A percentile compares a stretch with the other conserved stretches of the same genome.
Conservation (phyloP, 2,888 invertebrate genomes). For the Ganaspis brasiliensis region DNA sequence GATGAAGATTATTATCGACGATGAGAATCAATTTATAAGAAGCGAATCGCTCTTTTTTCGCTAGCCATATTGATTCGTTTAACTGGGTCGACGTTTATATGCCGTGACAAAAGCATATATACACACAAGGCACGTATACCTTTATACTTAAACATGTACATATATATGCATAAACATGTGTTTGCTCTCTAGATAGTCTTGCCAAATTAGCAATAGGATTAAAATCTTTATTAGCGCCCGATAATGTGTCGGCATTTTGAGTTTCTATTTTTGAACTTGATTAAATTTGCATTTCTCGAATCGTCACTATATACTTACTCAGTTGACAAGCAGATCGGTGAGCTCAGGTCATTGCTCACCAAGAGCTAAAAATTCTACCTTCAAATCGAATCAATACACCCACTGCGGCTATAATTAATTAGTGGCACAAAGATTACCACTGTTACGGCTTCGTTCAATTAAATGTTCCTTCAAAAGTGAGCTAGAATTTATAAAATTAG, state of each 20-base stretch:
- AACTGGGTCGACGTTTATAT: conserved; percentile 30
- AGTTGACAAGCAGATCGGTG: no score
- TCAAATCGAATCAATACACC: no score
- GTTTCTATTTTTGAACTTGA: no score
- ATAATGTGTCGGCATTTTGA: no score
- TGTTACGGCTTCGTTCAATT: not conserved
- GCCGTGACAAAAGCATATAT: not conserved
- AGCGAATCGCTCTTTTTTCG: conserved; percentile 13
- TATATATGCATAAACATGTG: not conserved
- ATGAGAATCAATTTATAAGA: conserved; percentile 24
- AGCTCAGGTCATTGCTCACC: no score
- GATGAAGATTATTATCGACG: not conserved
- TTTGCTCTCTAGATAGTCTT: conserved; percentile 14
- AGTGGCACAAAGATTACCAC: not conserved
- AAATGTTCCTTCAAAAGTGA: not conserved
- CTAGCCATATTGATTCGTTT: conserved; percentile 18
- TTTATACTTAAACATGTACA: not conserved
- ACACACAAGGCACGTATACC: not conserved
- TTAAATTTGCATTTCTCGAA: no score
- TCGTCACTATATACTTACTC: no score
- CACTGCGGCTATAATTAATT: no score
- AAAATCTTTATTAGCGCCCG: not conserved
- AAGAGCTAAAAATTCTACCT: no score
- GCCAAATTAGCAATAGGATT: not conserved
- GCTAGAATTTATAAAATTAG: not conserved